Evolutionary conservation across 2,888 invertebrate genomes (phyloP), one percentile per base, ranked within the genome.

Genomic region (Ennomos fuscantarius): DNA sequence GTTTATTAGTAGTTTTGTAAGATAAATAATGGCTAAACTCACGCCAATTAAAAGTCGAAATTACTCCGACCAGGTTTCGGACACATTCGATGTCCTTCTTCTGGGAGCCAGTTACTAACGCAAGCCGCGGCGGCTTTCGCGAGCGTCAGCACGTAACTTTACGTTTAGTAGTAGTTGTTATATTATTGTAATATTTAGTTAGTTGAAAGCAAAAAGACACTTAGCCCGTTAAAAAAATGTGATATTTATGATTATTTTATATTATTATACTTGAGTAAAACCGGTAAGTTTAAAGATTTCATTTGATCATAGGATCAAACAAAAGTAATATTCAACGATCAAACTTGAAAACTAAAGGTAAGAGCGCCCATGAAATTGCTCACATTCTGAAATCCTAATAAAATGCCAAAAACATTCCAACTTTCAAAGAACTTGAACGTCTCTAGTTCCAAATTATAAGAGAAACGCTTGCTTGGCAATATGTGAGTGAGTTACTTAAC

Each of bases 401-500:
- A 63, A 60, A 60, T 58, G 55, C 53, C 58, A 44, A 61, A 65
- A 58, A 59, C 54, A 65, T 62, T 63, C 50, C 56, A 65, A 65
- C 55, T 68, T 61, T 45, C 48, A 48, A 58, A 64, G 59, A 63
- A 62, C 55, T 65, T 48, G 55, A 60, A 57, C 56, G 45, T 55
- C 53, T 63, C 65, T 70, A 74, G 69, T 73, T 72, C 68, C 63
- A 72, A 79, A 79, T 82, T 82, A 78, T 78, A 73, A 79, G 70
- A 79, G 70, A 85, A 86, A 74, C 66, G 81, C 82, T 78, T 70
- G 60, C 73, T 78, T 73, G 66, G 82, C 84, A 79, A 81, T 88
- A 86, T 87, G 84, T 86, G 85, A 81, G 79, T 78, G 75, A 75
- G 74, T 73, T 79, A 80, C 82, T 86, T 86, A 87, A 87, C 84